Evolutionary conservation across 2,888 invertebrate genomes (phyloP), one percentile per base, ranked within the genome.

Genomic region (Parnassius apollo): DNA sequence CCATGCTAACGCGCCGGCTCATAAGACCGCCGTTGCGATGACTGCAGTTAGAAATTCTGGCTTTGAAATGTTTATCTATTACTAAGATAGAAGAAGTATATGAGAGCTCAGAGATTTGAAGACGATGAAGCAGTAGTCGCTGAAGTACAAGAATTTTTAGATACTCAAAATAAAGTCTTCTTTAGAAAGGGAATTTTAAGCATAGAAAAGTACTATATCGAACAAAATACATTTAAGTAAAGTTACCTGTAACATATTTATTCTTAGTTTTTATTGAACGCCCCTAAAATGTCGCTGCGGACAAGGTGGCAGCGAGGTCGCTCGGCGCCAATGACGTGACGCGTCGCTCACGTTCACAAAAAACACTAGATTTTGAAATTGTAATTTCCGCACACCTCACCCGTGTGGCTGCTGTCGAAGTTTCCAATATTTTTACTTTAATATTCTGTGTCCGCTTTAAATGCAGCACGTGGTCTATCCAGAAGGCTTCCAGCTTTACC

Each of bases 301-400:
- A 42, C 50, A 50, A 60, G 57, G 56, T 65, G 58, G 68, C 71
- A 72, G 70, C 75, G 73, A 69, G 73, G 70, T 68, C 67, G 65
- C 48, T 69, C 71, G 69, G 59, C 54, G 68, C 57, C 60, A 49
- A 53, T 57, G 57, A 57, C 60, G 57, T 9, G 45, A 2, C 42
- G 13, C 68, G 18, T 18, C 18, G 18, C 18, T 1, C 18, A 18
- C 18, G 18, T 18, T 66, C 71, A 77, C 76, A 53, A 79, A 79
- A 80, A 83, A 78, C 76, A 72, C 74, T 74, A 73, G 66, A 72
- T 82, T 83, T 82, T 83, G 75, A 83, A 83, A 83, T 81, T 80
- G 73, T 80, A 81, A 83, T 81, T 65, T 58, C 61, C 57, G 54
- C 46, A 42, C 35, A 7, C 35, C 35, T 35, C 35, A 35, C 22